Evolutionary conservation across 2,888 invertebrate species (phyloP).

Genomic region (Dynastes grantii): DNA sequence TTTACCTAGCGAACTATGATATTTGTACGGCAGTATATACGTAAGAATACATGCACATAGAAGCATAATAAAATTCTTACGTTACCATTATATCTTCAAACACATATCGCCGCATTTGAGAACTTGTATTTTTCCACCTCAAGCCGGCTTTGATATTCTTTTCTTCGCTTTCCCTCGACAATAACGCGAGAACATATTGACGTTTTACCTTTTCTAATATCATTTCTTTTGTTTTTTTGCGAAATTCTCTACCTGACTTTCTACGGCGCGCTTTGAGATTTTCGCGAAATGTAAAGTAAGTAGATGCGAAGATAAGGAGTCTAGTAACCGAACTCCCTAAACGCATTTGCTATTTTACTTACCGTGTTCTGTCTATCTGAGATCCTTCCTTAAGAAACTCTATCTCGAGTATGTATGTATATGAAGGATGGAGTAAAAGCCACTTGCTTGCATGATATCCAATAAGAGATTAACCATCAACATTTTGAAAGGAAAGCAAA

Average conservation of each 20-base stretch:
- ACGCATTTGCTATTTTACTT: not conserved
- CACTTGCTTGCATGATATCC: no score
- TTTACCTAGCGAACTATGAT: no score
- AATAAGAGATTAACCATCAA: no score
- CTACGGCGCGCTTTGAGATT: constrained; percentile 3
- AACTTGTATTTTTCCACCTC: not conserved
- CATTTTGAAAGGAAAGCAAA: no score
- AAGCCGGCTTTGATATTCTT: not conserved
- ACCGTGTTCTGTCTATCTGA: not conserved
- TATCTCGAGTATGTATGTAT: not conserved
- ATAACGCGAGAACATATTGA: constrained; percentile 7
- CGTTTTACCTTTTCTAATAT: constrained; percentile 1
- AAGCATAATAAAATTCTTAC: not conserved
- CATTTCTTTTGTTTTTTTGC: not conserved
- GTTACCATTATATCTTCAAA: not conserved
- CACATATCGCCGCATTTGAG: not conserved
- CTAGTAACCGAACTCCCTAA: constrained; percentile 13
- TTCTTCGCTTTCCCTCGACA: not conserved
- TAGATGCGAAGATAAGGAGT: not conserved
- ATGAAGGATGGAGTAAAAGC: no score
- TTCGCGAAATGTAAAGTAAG: not conserved
- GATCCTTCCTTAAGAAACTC: not conserved
- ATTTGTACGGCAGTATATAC: not conserved
- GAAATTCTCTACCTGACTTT: constrained; percentile 1
- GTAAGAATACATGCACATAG: not conserved